phyloP scores from a whole-genome alignment of 1,140 invertebrate species.

The Trichonephila inaurata region DNA sequence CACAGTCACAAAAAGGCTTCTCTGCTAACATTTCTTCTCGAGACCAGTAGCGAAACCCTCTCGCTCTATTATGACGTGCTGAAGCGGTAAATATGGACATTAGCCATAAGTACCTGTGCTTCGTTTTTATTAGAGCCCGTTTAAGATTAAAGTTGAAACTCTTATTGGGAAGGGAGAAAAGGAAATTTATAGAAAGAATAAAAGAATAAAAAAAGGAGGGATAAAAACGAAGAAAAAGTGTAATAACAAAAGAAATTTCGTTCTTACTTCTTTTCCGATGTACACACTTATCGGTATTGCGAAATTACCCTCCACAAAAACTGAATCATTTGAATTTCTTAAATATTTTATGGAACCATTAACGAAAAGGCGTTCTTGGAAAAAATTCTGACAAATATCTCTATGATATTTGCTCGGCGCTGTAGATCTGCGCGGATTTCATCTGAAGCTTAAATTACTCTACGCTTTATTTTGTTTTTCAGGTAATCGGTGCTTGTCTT shows the following conservation, averaged over 20 bases:
- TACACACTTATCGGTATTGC: constrained; percentile 72
- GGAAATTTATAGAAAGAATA: constrained; percentile 61
- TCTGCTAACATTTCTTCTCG: constrained; percentile 29
- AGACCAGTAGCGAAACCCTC: constrained; percentile 24
- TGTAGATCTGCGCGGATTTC: constrained; percentile 42
- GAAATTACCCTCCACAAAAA: constrained; percentile 76
- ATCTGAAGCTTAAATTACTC: constrained; percentile 44
- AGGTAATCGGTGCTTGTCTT: constrained; percentile 62
- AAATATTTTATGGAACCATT: constrained; percentile 80
- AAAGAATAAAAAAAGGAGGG: constrained; percentile 16
- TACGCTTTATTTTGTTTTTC: constrained; percentile 67
- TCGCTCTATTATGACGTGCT: constrained; percentile 76
- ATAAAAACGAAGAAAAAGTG: constrained; percentile 43
- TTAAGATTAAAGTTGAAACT: constrained; percentile 76
- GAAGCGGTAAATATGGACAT: constrained; percentile 77
- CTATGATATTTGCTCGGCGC: constrained; percentile 68
- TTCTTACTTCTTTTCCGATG: constrained; percentile 70
- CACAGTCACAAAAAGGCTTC: constrained; percentile 66
- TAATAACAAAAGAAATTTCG: constrained; percentile 73
- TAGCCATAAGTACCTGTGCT: constrained; percentile 76
- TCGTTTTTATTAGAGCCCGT: constrained; percentile 76
- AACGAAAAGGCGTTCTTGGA: constrained; percentile 20
- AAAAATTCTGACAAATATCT: constrained; percentile 71
- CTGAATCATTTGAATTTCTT: constrained; percentile 77
- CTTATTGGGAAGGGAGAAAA: constrained; percentile 69